phyloP scores from a whole-genome alignment of 1,140 invertebrate species.

The Procambarus clarkii region DNA sequence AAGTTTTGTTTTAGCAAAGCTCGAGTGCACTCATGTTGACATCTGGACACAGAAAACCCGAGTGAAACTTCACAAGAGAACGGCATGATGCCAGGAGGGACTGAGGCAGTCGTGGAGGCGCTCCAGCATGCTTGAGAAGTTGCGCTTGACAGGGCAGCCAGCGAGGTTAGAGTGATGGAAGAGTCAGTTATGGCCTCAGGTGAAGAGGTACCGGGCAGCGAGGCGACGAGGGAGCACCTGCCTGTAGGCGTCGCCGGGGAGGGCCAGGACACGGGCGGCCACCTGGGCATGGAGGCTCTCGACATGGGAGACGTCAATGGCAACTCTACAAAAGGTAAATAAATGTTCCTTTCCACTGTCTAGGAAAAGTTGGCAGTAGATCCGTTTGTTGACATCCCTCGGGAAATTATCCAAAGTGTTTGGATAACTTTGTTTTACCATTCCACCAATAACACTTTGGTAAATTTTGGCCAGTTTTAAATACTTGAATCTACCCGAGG shows the following conservation, averaged over 20 bases:
- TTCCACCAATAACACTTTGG: too few relatives aligned
- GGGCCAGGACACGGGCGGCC: not conserved
- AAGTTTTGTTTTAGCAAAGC: not conserved
- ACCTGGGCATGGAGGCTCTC: not conserved
- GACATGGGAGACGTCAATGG: constrained; percentile 11
- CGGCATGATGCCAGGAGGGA: not conserved
- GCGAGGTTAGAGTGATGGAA: not conserved
- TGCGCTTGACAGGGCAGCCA: not conserved
- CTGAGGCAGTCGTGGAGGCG: not conserved
- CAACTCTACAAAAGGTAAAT: not conserved
- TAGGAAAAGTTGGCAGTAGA: too few relatives aligned
- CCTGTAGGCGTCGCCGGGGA: not conserved
- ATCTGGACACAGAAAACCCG: not conserved
- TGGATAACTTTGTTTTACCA: too few relatives aligned
- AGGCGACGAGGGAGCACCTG: not conserved
- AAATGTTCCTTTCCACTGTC: not conserved
- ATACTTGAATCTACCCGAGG: too few relatives aligned
- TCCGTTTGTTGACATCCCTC: too few relatives aligned
- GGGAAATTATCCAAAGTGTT: too few relatives aligned
- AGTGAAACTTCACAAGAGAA: not conserved
- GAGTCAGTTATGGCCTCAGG: not conserved
- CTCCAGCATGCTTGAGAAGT: not conserved
- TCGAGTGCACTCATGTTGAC: not conserved
- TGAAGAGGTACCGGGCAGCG: not conserved
- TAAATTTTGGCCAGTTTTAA: too few relatives aligned